These are phyloP conservation scores for Orchestia grillus DNA, from an alignment of 1,140 invertebrate genomes.

Conservation along the genomic window DNA sequence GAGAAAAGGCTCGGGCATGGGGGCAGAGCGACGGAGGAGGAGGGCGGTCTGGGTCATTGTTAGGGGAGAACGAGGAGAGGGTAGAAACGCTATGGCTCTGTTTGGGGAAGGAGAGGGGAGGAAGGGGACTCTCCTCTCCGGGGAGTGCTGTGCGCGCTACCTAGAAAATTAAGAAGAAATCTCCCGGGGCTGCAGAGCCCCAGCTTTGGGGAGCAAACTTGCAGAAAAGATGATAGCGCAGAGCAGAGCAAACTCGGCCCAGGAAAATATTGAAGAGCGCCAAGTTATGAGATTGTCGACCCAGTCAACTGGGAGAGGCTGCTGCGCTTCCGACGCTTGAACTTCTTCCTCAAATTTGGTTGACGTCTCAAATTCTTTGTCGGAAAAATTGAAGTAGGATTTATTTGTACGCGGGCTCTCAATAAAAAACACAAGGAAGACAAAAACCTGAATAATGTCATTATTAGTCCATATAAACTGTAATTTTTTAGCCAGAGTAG, in stretches of 20 bases:
- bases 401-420: not conserved
- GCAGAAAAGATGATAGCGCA: constrained; percentile 62
- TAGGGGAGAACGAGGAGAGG: not conserved
- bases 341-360: constrained; percentile 65
- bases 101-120: constrained; percentile 4
- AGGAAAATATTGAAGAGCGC: constrained; percentile 7
- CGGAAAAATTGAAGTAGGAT: not conserved
- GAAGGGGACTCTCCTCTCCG: constrained; percentile 48
- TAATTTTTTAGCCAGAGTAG: not conserved
- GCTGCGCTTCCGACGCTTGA: constrained; percentile 46
- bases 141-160: constrained; percentile 67
- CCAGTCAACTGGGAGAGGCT: not conserved
- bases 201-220: constrained; percentile 60
- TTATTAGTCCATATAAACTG: not conserved
- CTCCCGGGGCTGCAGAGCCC: constrained; percentile 60
- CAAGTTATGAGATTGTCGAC: constrained; percentile 5
- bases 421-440: not conserved
- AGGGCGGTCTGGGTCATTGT: not conserved
- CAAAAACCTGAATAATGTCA: not conserved
- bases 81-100: not conserved
- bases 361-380: not conserved
- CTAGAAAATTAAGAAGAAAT: constrained; percentile 67
- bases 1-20: not conserved
- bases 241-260: not conserved
- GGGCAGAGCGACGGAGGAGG: not conserved